These are phyloP conservation scores for Okamejei kenojei DNA, from an alignment of 2,797 vertebrate species.

Conservation along the genomic window DNA sequence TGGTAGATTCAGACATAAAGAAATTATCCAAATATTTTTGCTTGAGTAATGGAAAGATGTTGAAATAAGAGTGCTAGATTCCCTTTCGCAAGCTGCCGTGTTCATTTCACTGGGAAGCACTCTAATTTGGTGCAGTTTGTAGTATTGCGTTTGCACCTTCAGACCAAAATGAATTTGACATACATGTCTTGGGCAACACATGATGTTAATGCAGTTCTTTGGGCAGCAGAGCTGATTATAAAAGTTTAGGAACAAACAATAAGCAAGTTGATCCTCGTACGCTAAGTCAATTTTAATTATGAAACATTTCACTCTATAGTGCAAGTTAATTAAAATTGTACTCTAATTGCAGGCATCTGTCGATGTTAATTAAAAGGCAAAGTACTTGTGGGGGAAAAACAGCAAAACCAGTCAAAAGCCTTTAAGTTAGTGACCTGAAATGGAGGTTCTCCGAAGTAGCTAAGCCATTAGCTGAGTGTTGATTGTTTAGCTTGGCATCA, in stretches of 20 bases:
- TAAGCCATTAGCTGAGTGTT: background rate
- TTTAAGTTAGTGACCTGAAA: background rate
- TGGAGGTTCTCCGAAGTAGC: background rate
- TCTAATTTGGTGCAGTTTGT: background rate
- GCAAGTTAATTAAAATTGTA: background rate
- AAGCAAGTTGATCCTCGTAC: background rate
- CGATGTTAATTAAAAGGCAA: too few species aligned
- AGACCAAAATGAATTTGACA: too few species aligned
- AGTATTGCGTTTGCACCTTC: background rate
- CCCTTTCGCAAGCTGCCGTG: background rate
- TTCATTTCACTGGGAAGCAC: background rate
- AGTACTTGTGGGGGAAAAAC: background rate
- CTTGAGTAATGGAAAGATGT: background rate
- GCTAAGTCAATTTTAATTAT: background rate
- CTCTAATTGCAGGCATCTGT: too few species aligned
- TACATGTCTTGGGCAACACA: too few species aligned
- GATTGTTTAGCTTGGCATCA: conserved; percentile 32
- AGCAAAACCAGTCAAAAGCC: background rate
- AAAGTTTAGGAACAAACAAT: background rate
- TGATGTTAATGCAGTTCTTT: too few species aligned
- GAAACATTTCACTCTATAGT: background rate
- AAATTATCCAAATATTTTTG: background rate
- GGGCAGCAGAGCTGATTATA: too few species aligned
- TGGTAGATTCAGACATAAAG: background rate
- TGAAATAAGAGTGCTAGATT: background rate